These are phyloP conservation scores for Ariopsis seemanni DNA, from an alignment of 2,113 vertebrate genomes.

Conservation along the genomic window DNA sequence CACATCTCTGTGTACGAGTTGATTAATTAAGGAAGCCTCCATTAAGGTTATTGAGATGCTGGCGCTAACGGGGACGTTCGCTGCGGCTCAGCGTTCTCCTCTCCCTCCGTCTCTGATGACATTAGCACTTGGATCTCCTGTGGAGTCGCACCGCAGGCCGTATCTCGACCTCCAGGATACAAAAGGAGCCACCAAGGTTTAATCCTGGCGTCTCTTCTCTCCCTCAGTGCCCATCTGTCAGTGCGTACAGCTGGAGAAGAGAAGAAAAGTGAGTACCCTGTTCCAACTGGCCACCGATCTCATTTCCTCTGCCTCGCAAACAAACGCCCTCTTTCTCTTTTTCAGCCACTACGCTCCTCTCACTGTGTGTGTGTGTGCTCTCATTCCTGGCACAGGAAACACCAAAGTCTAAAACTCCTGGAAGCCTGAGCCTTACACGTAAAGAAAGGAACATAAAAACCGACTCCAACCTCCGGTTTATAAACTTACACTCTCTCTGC, in stretches of 20 bases:
- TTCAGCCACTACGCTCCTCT: constrained; percentile 62
- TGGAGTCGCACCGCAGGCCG: constrained; percentile 63
- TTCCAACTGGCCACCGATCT: constrained; percentile 75
- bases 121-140: constrained; percentile 62
- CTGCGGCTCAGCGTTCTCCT: constrained; percentile 9
- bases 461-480: constrained; percentile 12
- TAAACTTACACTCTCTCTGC: constrained; percentile 39
- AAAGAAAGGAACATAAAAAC: constrained; percentile 35
- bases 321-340: constrained; percentile 72
- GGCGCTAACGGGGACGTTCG: constrained; percentile 14
- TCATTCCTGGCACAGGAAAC: not conserved
- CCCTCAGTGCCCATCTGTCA: constrained; percentile 75
- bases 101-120: constrained; percentile 59
- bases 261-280: constrained; percentile 66
- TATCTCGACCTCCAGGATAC: constrained; percentile 61
- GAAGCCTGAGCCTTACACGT: not conserved
- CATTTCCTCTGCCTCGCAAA: constrained; percentile 76
- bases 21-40: constrained; percentile 76
- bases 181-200: constrained; percentile 67
- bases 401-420: not conserved
- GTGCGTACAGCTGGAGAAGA: constrained; percentile 62
- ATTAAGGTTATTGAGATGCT: constrained; percentile 72
- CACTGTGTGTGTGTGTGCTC: constrained; percentile 27
- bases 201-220: constrained; percentile 60
- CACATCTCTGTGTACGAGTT: constrained; percentile 69